Evolutionary conservation across 2,888 invertebrate species (phyloP).

Genomic region (Atrina japonica): DNA sequence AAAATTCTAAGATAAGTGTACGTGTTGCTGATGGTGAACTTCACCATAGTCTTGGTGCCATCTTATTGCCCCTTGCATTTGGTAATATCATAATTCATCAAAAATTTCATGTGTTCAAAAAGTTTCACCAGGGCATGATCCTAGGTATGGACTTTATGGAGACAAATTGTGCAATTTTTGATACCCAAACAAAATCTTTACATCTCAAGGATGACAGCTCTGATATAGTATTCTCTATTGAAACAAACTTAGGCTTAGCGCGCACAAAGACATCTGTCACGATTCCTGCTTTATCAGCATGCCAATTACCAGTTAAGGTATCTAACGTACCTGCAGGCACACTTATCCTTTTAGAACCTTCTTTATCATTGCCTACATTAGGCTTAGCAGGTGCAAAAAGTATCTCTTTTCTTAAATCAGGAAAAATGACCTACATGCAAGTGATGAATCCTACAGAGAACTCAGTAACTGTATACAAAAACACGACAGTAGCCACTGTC

Average conservation of each 20-base stretch:
- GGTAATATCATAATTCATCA: constrained; percentile 2
- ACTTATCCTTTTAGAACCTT: neutral
- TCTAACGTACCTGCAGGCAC: neutral
- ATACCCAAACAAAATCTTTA: neutral
- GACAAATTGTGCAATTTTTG: constrained; percentile 9
- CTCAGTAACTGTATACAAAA: neutral
- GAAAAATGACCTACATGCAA: too few relatives aligned
- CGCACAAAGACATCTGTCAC: neutral
- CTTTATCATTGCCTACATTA: neutral
- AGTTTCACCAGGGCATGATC: constrained; percentile 3
- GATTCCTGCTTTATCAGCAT: neutral
- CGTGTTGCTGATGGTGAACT: constrained; percentile 4
- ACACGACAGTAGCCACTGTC: too few relatives aligned
- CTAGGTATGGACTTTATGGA: constrained; percentile 30
- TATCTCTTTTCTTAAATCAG: too few relatives aligned
- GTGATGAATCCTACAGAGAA: too few relatives aligned
- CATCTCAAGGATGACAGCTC: neutral
- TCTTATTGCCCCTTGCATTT: constrained; percentile 3
- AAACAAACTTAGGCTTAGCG: constrained; percentile 11
- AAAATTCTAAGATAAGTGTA: neutral
- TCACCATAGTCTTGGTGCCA: constrained; percentile 6
- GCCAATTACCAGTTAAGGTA: neutral
- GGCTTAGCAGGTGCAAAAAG: constrained; percentile 1
- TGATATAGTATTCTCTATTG: neutral
- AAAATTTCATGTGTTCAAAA: constrained; percentile 9